Evolutionary conservation across 2,797 vertebrate species (phyloP), one percentile per base, ranked within the genome.

Genomic region (Chiropotes sagulatus): DNA sequence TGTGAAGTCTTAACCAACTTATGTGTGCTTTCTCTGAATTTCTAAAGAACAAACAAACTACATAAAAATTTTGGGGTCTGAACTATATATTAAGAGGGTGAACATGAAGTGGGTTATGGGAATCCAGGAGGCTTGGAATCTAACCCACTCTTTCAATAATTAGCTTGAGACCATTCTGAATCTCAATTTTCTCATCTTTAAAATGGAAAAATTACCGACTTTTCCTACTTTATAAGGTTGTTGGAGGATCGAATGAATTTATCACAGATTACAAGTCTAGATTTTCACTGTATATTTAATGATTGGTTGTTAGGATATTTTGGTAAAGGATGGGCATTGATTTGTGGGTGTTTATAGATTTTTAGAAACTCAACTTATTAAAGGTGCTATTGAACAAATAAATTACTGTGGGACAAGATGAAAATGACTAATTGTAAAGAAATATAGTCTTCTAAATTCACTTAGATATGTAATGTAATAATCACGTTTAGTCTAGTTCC

Each of bases 11-110:
- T 84, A 78, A 73, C 22, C 28, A 26, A 41, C 13, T 33, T 67
- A 79, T 5, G 30, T 88, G 44, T 64, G 17, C 39, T 94, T 73
- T 73, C n/a, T 96, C 20, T 93, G 41, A 95, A 67, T 89, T 97
- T 11, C 88, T 57, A 4, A 76, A 91, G 87, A 83, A 82, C 19
- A 84, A 36, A 50, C 6, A 50, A 33, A 52, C 67, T 92, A 57
- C 5, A 61, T 36, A 88, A 73, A 86, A 78, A 75, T 41, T 52
- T 50, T 58, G 26, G 20, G 24, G 28, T 52, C 13, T 87, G 50
- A 81, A 79, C 61, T 78, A 28, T 46, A 61, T 64, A 70, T 48
- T 52, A 2, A 88, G 48, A 78, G 54, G 28, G 14, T n/a, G 33
- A 95, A 54, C 81, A 44, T 33, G 10, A 75, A 83, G 12, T 28